Conservation (phyloP, 2,888 invertebrate species). For the Pherbina coryleti region DNA sequence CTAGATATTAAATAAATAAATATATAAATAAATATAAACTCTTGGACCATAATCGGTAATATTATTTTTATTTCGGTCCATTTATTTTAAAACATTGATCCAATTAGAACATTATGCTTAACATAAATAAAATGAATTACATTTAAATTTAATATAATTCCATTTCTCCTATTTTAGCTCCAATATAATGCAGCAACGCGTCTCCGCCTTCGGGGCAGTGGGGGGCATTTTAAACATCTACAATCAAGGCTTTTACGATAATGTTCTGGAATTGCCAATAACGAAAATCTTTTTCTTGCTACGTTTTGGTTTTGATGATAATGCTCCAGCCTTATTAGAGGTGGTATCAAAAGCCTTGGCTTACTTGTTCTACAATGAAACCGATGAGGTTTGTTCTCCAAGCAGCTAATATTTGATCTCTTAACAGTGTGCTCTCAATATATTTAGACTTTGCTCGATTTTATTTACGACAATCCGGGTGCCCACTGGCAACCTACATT, state of each 20-base stretch:
- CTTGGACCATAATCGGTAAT: too few species aligned
- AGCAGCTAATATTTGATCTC: neutral
- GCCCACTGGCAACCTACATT: slow-evolving; percentile 76
- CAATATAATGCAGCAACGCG: slow-evolving; percentile 85
- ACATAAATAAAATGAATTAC: too few species aligned
- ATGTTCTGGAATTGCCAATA: slow-evolving; percentile 79
- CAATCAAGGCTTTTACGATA: slow-evolving; percentile 82
- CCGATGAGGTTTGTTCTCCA: slow-evolving; percentile 76
- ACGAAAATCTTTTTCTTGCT: slow-evolving; percentile 84
- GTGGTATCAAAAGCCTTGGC: slow-evolving; percentile 83
- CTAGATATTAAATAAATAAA: too few species aligned
- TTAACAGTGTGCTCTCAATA: neutral
- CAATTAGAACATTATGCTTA: too few species aligned
- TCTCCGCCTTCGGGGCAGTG: slow-evolving; percentile 82
- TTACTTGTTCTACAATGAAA: slow-evolving; percentile 80
- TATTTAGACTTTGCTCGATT: slow-evolving; percentile 74
- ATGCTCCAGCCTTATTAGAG: slow-evolving; percentile 78
- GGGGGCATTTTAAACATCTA: slow-evolving; percentile 82
- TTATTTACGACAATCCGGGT: slow-evolving; percentile 76
- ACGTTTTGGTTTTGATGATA: slow-evolving; percentile 89
- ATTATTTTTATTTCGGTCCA: too few species aligned
- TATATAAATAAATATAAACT: too few species aligned
- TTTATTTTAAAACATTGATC: too few species aligned
- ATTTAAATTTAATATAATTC: neutral
- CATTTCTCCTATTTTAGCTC: slow-evolving; percentile 70